Evolutionary conservation across 2,888 invertebrate species (phyloP), one percentile per base, ranked within the genome.

Genomic region (Eupsilia transversa): DNA sequence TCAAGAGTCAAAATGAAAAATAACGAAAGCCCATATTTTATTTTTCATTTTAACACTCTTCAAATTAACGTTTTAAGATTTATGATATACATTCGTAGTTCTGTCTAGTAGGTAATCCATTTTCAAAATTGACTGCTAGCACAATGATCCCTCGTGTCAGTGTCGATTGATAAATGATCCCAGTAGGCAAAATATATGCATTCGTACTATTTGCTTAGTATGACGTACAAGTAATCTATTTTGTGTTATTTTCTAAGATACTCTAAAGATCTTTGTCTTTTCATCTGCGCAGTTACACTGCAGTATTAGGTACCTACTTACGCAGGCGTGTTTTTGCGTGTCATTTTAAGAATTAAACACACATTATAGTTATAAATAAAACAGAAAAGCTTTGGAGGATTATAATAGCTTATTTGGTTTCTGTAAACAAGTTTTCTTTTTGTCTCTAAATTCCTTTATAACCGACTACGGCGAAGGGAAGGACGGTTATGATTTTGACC

Each of bases 71-170:
- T 9, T 35, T 70, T 12, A 67, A 65, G 30, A 56, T 57, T 43
- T 61, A 79, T 23, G 1, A 23, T 56, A 49, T 7, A 41, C 6
- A n/a, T n/a, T 49, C 7, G 14, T 52, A 56, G 41, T 14, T 59
- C 20, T 71, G 30, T 56, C 17, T 20, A 43, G 71, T 57, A 10
- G 3, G 3, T n/a, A 38, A 74, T 77, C 67, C 64, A 85, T 80
- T 84, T 71, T 38, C 35, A 65, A 85, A 77, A 77, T 80, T 74
- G 64, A 74, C 83, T 54, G 43, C 10, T 52, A 61, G 46, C 61
- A 64, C 54, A 56, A 17, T 72, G 64, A 43, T 43, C 49, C 27
- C 38, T n/a, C 74, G 56, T 49, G 60, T 67, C 60, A 72, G 20
- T 23, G 59, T 17, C 66, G 38, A 69, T 66, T 82, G 77, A 83